Evolutionary conservation across 2,113 vertebrate genomes (phyloP), one percentile per base, ranked within the genome.

Genomic region (Chelonoidis abingdonii): DNA sequence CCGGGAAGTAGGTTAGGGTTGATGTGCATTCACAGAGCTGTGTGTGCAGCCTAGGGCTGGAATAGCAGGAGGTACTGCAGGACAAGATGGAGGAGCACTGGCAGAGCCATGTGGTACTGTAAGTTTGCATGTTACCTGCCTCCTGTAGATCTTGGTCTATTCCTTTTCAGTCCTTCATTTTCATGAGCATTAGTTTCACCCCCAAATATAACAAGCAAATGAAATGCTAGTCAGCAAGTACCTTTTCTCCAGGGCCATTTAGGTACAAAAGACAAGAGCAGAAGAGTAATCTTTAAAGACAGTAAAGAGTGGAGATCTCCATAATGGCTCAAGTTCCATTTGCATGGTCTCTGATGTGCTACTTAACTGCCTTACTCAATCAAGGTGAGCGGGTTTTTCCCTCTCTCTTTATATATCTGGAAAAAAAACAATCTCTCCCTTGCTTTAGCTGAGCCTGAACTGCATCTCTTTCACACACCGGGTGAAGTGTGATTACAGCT

Each of bases 401-500:
- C 47, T 76, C 52, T 29, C 11, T 41, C 56, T 93, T 96, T 83
- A 88, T 69, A 41, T 57, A 79, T 80, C 90, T 86, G 62, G 80
- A 94, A 84, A 89, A 86, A 88, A 87, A 69, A 89, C 97, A 86
- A 92, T 92, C 86, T 93, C 62, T 86, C 80, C 47, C 93, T 94
- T 93, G 81, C 92, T 75, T 92, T 95, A 0, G 0, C 41, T 84
- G 22, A 80, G 85, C 84, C 81, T 0, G 5, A 93, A 79, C 65
- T 83, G 89, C 80, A 81, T 56, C 83, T 93, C 89, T 91, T 96
- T 92, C 92, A 88, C 96, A 96, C 94, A 1, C 93, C 17, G 82
- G 10, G 47, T 94, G 21, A 95, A 96, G 83, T 95, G 96, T 98
- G 97, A 98, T 97, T 93, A 88, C 90, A 95, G 92, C 49, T 92